Evolutionary conservation across 2,113 vertebrate species (phyloP).

Genomic region (Labeo rohita): DNA sequence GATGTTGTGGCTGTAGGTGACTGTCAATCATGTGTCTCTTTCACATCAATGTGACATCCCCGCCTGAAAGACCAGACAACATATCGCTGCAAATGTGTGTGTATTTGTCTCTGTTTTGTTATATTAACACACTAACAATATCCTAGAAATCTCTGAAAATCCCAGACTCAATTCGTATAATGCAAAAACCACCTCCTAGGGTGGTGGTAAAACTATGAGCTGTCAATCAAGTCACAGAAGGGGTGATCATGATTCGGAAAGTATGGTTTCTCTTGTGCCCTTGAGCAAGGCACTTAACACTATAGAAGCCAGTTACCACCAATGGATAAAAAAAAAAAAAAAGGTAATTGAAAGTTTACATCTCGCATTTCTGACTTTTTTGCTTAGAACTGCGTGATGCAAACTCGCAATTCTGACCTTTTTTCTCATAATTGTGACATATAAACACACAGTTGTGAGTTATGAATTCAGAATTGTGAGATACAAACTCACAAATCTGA

Average conservation of each 20-base stretch:
- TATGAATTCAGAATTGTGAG: no score
- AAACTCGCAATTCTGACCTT: no score
- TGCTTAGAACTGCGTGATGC: no score
- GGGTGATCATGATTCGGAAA: not conserved
- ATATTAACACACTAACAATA: not conserved
- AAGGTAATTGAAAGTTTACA: no score
- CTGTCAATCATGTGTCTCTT: conserved; percentile 7
- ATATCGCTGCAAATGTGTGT: not conserved
- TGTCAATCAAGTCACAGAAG: not conserved
- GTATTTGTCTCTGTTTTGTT: not conserved
- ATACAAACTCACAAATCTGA: no score
- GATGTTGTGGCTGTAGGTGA: conserved; percentile 18
- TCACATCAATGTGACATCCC: conserved; percentile 13
- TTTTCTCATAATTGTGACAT: no score
- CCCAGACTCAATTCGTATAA: not conserved
- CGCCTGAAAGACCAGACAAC: conserved; percentile 16
- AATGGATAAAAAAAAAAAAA: no score
- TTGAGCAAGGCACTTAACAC: not conserved
- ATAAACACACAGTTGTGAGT: no score
- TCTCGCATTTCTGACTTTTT: no score
- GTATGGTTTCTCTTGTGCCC: not conserved
- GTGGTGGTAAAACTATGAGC: not conserved
- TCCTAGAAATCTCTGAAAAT: not conserved
- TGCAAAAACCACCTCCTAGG: not conserved
- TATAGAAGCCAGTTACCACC: not conserved